phyloP scores from a whole-genome alignment of 1,140 invertebrate species.

The Ceratina australensis region DNA sequence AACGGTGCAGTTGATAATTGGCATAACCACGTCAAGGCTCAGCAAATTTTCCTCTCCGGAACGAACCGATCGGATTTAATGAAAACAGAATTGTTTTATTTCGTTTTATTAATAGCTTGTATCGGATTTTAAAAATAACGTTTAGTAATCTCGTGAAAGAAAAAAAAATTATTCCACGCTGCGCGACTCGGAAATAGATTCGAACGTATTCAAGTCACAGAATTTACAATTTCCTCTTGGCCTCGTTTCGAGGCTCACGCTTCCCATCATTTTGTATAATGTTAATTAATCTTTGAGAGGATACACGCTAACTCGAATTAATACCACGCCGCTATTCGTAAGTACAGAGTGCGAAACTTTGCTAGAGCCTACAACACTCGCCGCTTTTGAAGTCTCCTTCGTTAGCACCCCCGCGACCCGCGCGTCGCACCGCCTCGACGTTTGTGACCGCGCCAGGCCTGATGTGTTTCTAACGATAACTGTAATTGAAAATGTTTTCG shows the following conservation, averaged over 20 bases:
- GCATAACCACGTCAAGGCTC: neutral
- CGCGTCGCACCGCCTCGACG: too few relatives aligned
- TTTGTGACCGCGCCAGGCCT: neutral
- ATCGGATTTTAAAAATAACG: too few relatives aligned
- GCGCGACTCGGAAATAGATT: neutral
- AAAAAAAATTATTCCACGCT: too few relatives aligned
- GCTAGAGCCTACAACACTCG: neutral
- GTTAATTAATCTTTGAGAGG: constrained; percentile 11
- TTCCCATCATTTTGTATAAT: constrained; percentile 16
- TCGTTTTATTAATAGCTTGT: too few relatives aligned
- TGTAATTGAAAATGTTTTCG: neutral
- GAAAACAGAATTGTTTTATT: too few relatives aligned
- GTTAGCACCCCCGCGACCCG: neutral
- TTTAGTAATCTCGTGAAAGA: too few relatives aligned
- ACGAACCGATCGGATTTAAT: neutral
- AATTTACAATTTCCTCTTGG: neutral
- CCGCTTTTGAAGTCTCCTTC: neutral
- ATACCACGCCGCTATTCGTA: neutral
- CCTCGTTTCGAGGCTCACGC: neutral
- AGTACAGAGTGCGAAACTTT: constrained; percentile 1
- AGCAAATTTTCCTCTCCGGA: neutral
- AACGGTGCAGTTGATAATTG: neutral
- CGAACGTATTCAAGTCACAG: neutral
- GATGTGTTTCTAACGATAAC: neutral
- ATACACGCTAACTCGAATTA: constrained; percentile 1